Evolutionary conservation across 2,113 vertebrate species (phyloP), one percentile per base, ranked within the genome.

Genomic region (Phylloscopus trochiloides): DNA sequence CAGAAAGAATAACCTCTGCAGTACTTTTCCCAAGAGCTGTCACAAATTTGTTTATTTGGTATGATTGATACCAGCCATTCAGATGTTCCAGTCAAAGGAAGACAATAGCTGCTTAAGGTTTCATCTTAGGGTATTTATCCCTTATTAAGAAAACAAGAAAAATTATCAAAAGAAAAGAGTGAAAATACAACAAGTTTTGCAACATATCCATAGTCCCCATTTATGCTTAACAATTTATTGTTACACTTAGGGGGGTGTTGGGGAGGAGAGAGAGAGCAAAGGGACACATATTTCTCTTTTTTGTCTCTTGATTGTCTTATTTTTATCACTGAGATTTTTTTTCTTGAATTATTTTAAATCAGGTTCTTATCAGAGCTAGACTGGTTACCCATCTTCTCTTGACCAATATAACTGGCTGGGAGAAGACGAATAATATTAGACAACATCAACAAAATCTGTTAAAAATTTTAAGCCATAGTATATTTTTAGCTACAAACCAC

Each of bases 201-300:
- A 62, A 29, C 6, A 31, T 4, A 38, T 25, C 10, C 26, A 18
- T 38, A n/a, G 19, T 58, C 12, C 7, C 6, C 9, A 36, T 54
- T 67, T 40, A 43, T n/a, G 8, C 9, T 48, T 59, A 36, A 45
- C 9, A 40, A 26, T 45, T 73, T 17, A 38, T 14, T 70, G 10
- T 20, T 50, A n/a, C 7, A 36, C 6, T n/a, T 26, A 13, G 6
- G 3, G 14, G 3, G 1, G 1, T 22, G 13, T 12, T 58, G n/a
- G 5, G 16, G 10, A n/a, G 6, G 29, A 19, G 2, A 57, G 5
- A 1, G 8, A 24, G 25, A 10, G 3, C 38, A 43, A 80, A 61
- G 4, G 6, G 1, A 14, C 34, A 36, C 0, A 3, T 43, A n/a
- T 54, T 73, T 90, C 6, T 47, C 7, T 5, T 10, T 4, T 68